These are phyloP conservation scores for Drosophila pachea DNA, from an alignment of 1,140 invertebrate genomes.

Conservation along the genomic window DNA sequence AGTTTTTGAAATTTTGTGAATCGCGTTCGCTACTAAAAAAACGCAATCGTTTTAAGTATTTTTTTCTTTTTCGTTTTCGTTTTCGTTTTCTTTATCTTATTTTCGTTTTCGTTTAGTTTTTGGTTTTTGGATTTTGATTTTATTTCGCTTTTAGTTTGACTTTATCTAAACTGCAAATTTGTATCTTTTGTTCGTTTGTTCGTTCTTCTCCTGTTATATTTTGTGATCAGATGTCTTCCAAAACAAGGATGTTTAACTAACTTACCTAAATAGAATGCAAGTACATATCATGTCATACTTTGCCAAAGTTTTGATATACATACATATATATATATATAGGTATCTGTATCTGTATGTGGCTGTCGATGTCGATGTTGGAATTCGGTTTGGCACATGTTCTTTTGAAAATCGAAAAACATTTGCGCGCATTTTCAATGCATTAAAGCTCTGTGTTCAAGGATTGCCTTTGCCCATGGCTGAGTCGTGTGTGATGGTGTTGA, in stretches of 20 bases:
- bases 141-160: slow-evolving; percentile 26
- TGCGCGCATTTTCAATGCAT: slow-evolving; percentile 44
- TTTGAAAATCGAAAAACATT: slow-evolving; percentile 34
- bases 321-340: slow-evolving; percentile 38
- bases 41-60: slow-evolving; percentile 66
- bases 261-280: slow-evolving; percentile 57
- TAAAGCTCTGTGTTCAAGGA: slow-evolving; percentile 36
- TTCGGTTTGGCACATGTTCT: slow-evolving; percentile 48
- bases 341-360: slow-evolving; percentile 42
- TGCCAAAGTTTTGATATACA: slow-evolving; percentile 42
- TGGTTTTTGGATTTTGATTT: slow-evolving; percentile 45
- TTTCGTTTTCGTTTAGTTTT: slow-evolving; percentile 39
- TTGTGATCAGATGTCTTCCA: slow-evolving; percentile 78
- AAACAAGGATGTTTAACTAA: slow-evolving; percentile 78
- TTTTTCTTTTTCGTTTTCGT: slow-evolving; percentile 43
- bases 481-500: slow-evolving; percentile 2
- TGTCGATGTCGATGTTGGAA: too few relatives aligned
- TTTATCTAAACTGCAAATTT: slow-evolving; percentile 74
- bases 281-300: slow-evolving; percentile 10
- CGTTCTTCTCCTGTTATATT: slow-evolving; percentile 20
- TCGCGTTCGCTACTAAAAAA: slow-evolving; percentile 77
- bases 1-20: slow-evolving; percentile 64
- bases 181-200: slow-evolving; percentile 26
- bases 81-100: slow-evolving; percentile 40
- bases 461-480: slow-evolving; percentile 31